These are phyloP conservation scores for Otis tarda DNA, from an alignment of 2,113 vertebrate genomes.

Conservation along the genomic window DNA sequence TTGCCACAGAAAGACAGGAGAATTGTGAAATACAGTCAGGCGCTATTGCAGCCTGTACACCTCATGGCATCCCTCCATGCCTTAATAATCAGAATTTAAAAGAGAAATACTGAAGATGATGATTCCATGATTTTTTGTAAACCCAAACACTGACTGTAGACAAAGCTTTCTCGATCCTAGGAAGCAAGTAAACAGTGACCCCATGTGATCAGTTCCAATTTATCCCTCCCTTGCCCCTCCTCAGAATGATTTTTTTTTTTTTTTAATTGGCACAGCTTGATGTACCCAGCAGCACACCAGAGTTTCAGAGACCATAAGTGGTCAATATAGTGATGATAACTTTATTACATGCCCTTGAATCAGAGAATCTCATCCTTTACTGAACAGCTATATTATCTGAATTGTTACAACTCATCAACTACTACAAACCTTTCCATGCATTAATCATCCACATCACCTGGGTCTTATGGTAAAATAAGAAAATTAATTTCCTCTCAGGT, in stretches of 20 bases:
- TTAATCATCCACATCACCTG: not conserved
- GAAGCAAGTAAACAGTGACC: not conserved
- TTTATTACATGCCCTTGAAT: not conserved
- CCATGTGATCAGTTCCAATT: not conserved
- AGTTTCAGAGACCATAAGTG: not conserved
- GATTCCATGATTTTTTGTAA: not conserved
- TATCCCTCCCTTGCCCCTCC: not conserved
- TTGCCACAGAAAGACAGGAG: not conserved
- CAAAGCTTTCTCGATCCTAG: not conserved
- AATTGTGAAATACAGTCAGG: not conserved
- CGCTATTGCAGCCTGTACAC: not conserved
- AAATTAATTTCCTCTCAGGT: not conserved
- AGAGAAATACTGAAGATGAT: not conserved
- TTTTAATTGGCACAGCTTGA: not conserved
- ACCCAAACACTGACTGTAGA: not conserved
- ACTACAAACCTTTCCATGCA: not conserved
- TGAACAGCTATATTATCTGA: not conserved
- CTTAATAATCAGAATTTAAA: not conserved
- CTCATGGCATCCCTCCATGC: not conserved
- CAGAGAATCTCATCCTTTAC: not conserved
- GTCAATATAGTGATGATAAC: not conserved
- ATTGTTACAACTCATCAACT: not conserved
- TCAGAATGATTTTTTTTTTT: not conserved
- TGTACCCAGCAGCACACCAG: not conserved
- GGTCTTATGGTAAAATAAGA: not conserved